Conservation (phyloP, 2,888 invertebrate genomes). For the Ophonus ardosiacus region DNA sequence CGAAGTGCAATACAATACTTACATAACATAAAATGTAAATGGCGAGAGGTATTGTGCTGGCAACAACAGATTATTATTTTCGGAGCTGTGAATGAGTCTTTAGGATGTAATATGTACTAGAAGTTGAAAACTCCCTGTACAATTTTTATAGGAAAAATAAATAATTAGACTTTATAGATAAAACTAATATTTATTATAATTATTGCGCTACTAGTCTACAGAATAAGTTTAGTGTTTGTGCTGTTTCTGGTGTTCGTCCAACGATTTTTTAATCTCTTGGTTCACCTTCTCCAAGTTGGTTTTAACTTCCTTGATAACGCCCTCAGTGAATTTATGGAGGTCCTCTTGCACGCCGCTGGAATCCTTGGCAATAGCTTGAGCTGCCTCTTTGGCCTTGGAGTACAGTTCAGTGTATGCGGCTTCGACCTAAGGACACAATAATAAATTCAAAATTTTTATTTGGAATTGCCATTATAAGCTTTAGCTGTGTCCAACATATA, state of each 20-base stretch:
- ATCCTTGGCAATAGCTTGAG: slow-evolving; percentile 35
- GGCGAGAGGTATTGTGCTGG: too few species aligned
- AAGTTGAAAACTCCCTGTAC: too few species aligned
- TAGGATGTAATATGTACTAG: too few species aligned
- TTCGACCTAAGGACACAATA: not conserved
- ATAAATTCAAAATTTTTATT: too few species aligned
- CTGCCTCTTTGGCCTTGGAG: slow-evolving; percentile 38
- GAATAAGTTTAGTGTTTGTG: slow-evolving; percentile 6
- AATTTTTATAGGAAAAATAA: too few species aligned
- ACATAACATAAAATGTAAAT: too few species aligned
- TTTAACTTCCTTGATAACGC: slow-evolving; percentile 18
- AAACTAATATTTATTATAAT: slow-evolving; percentile 15
- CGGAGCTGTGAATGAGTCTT: too few species aligned
- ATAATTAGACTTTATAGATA: not conserved
- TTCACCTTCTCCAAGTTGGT: not conserved
- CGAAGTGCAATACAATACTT: too few species aligned
- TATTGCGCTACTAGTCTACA: not conserved
- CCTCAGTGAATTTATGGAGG: slow-evolving; percentile 31
- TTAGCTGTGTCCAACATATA: too few species aligned
- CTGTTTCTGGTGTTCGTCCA: not conserved
- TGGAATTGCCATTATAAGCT: too few species aligned
- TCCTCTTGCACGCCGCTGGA: slow-evolving; percentile 37
- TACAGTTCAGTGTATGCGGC: slow-evolving; percentile 17
- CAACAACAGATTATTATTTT: too few species aligned
- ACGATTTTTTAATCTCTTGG: not conserved